A percentile compares a stretch with the other conserved stretches of the same genome.
Conservation (phyloP, 2,888 invertebrate genomes). For the Ectropis crepuscularia region DNA sequence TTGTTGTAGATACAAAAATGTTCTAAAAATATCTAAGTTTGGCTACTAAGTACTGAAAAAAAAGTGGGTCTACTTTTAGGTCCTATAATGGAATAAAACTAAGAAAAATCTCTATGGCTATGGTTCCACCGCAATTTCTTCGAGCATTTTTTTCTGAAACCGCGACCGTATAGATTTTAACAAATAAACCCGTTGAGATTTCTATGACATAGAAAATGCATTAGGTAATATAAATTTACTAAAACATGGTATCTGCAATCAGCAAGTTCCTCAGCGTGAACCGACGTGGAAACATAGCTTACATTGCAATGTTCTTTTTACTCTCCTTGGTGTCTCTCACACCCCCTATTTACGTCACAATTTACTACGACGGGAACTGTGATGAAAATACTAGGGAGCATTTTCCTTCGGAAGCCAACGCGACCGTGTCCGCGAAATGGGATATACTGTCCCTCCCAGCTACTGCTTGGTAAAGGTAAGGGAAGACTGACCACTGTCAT, state of each 20-base stretch:
- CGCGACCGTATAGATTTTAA: neutral
- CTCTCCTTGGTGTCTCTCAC: constrained; percentile 59
- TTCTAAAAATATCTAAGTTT: too few relatives aligned
- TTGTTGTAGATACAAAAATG: too few relatives aligned
- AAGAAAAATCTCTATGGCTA: too few relatives aligned
- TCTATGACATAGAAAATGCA: constrained; percentile 7
- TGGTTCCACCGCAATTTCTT: too few relatives aligned
- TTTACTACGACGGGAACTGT: constrained; percentile 55
- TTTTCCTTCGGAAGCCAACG: constrained; percentile 49
- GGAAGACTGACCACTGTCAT: neutral
- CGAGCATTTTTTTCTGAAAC: too few relatives aligned
- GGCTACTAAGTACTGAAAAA: too few relatives aligned
- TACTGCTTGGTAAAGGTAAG: neutral
- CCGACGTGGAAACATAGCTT: constrained; percentile 46
- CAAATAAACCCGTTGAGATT: neutral
- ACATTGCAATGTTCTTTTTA: constrained; percentile 54
- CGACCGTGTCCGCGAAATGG: constrained; percentile 18
- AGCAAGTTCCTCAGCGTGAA: neutral
- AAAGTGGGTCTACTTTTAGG: too few relatives aligned
- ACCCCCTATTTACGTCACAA: constrained; percentile 66
- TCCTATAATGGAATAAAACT: too few relatives aligned
- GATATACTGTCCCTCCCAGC: constrained; percentile 22
- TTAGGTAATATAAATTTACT: constrained; percentile 7
- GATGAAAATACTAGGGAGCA: constrained; percentile 61
- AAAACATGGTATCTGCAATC: constrained; percentile 7